Base-by-base conservation (phyloP, 2,113 vertebrate genomes). In the Vireo altiloquus region DNA sequence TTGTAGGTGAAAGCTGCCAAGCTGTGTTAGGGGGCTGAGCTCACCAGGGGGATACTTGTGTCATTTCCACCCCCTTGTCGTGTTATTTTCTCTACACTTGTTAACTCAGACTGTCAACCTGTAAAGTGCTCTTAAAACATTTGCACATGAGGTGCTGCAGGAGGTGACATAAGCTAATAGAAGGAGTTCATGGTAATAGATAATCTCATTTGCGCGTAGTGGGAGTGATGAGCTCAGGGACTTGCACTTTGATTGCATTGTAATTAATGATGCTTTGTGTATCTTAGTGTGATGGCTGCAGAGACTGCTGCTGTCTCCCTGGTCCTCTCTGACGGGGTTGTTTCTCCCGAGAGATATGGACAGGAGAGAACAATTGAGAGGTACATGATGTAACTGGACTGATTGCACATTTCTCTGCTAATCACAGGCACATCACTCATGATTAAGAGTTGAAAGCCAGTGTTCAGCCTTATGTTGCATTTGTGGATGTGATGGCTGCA, bases 81-180 rank as follows among this genome's bases (percentile, higher is more conserved):
- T 49, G 23, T 81, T 92, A 71, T 76, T 94, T 93, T 93, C 83
- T 82, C 60, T 87, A 46, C 25, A 23, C 37, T 90, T 72, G 69
- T 57, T 97, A 96, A 96, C 53, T 84, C 3, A 2, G 92, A 89
- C 68, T 97, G 97, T 97, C 97, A 97, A 91, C 78, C 84, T 95
- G 59, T 82, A 56, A 96, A 96, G 85, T 86, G 76, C 65, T 92
- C 75, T 61, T 81, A 31, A 2, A 95, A 90, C 92, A 85, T 93
- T 95, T 88, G 88, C 68, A 74, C 56, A 35, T 60, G 49, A 92
- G 53, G 84, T 91, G 77, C 88, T 95, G 61, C 53, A 68, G 70
- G 60, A 96, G 94, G 87, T 95, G 93, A 91, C 94, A 96, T 42
- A 59, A 90, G 77, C 79, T 95, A 96, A 96, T 96, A 77, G 90